phyloP scores from a whole-genome alignment of 2,113 vertebrate species.

The Chaetops frenatus region DNA sequence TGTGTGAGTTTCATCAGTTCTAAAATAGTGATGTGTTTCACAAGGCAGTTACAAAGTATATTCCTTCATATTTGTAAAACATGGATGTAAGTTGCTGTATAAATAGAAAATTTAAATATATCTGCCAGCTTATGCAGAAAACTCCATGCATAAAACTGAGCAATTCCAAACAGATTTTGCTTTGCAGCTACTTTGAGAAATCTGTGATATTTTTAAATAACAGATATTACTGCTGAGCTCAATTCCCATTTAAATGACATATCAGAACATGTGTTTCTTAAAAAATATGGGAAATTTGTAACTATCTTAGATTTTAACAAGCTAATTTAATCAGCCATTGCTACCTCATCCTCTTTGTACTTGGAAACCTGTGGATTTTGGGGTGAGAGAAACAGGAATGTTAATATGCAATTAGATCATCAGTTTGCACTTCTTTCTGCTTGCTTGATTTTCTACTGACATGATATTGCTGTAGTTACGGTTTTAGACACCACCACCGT shows the following conservation, averaged over 20 bases:
- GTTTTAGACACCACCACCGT: background rate
- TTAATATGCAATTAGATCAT: background rate
- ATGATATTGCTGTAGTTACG: background rate
- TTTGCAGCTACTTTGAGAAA: slow-evolving; percentile 24
- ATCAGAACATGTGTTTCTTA: background rate
- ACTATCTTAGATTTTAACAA: background rate
- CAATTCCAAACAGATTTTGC: slow-evolving; percentile 48
- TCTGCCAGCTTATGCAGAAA: slow-evolving; percentile 43
- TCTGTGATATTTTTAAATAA: slow-evolving; percentile 17
- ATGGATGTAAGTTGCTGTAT: background rate
- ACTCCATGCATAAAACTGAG: slow-evolving; percentile 23
- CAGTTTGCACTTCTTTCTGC: background rate
- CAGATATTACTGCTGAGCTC: background rate
- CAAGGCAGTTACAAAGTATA: slow-evolving; percentile 19
- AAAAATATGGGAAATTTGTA: background rate
- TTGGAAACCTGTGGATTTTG: background rate
- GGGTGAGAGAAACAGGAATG: background rate
- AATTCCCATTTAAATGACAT: background rate
- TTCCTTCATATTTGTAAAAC: slow-evolving; percentile 43
- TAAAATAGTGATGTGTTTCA: background rate
- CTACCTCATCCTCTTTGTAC: background rate
- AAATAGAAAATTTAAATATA: background rate
- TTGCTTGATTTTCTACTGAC: background rate
- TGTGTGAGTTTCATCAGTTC: background rate
- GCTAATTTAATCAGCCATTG: background rate